A percentile compares a stretch with the other conserved stretches of the same genome.
phyloP scores from a whole-genome alignment of 64 coral and sea anemone species.

The Montipora capricornis region DNA sequence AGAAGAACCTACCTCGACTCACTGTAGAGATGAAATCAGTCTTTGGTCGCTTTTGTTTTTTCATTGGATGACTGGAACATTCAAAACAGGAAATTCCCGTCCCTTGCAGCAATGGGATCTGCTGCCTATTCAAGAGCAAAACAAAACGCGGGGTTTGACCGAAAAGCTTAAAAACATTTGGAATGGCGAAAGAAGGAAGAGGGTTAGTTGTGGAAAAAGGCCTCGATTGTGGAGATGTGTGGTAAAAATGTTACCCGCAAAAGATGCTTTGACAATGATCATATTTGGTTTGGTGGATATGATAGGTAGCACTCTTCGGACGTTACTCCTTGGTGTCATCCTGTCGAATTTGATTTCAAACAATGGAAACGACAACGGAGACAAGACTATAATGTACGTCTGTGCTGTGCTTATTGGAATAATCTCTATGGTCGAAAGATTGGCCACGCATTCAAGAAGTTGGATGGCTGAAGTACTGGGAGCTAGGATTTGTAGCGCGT shows the following conservation, averaged over 20 bases:
- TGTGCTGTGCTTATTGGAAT: not conserved
- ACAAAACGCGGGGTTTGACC: conserved; percentile 9
- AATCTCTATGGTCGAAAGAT: not conserved
- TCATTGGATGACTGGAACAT: conserved; percentile 69
- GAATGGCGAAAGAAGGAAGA: not conserved
- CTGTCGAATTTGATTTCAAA: not conserved
- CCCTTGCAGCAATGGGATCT: conserved; percentile 67
- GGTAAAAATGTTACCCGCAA: not conserved
- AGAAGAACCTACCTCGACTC: not conserved
- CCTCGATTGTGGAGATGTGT: conserved; percentile 1
- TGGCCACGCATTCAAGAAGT: not conserved
- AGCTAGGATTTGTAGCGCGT: not conserved
- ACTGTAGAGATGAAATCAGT: not conserved
- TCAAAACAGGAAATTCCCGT: conserved; percentile 65
- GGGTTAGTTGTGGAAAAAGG: not conserved
- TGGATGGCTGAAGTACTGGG: conserved; percentile 3
- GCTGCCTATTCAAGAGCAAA: conserved; percentile 1
- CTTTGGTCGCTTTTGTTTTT: conserved; percentile 50
- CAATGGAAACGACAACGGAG: not conserved
- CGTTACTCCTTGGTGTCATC: not conserved
- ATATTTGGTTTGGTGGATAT: not conserved
- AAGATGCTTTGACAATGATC: not conserved
- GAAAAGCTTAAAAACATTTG: conserved; percentile 22
- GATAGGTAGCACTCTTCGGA: not conserved
- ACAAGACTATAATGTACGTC: not conserved